These are phyloP conservation scores for Metalampra italica DNA, from an alignment of 2,888 invertebrate genomes.

Conservation along the genomic window DNA sequence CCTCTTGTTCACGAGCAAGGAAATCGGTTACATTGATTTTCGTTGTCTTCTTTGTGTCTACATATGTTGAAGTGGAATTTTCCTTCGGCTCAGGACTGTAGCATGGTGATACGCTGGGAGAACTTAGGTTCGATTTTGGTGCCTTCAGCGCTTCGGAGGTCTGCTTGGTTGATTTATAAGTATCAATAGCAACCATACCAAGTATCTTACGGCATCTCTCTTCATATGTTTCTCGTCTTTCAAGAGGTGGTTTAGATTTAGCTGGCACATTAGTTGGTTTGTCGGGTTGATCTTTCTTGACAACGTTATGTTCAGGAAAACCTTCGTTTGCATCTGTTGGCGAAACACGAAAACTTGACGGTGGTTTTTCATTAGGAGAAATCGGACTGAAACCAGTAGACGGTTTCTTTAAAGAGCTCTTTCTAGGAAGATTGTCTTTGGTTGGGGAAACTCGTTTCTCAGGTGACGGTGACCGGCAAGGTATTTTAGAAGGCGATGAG, in stretches of 20 bases:
- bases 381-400: constrained; percentile 33
- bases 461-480: constrained; percentile 61
- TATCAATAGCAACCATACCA: constrained; percentile 76
- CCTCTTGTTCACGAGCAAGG: constrained; percentile 36
- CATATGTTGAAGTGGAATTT: constrained; percentile 24
- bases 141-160: constrained; percentile 28
- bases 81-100: constrained; percentile 43
- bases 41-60: constrained; percentile 19
- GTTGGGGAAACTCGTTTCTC: constrained; percentile 43
- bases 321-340: constrained; percentile 47
- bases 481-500: constrained; percentile 61
- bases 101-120: constrained; percentile 51
- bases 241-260: constrained; percentile 77
- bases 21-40: constrained; percentile 34
- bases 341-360: constrained; percentile 58
- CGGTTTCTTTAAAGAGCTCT: constrained; percentile 69
- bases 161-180: too few species aligned
- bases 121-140: constrained; percentile 31
- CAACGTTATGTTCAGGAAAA: constrained; percentile 34
- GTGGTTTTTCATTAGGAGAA: constrained; percentile 61
- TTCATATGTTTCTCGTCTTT: constrained; percentile 84
- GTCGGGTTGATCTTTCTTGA: constrained; percentile 45
- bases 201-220: constrained; percentile 84
- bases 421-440: constrained; percentile 61
- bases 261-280: constrained; percentile 35